Evolutionary conservation across 2,797 vertebrate species (phyloP).

Genomic region (Galagoides demidoff): DNA sequence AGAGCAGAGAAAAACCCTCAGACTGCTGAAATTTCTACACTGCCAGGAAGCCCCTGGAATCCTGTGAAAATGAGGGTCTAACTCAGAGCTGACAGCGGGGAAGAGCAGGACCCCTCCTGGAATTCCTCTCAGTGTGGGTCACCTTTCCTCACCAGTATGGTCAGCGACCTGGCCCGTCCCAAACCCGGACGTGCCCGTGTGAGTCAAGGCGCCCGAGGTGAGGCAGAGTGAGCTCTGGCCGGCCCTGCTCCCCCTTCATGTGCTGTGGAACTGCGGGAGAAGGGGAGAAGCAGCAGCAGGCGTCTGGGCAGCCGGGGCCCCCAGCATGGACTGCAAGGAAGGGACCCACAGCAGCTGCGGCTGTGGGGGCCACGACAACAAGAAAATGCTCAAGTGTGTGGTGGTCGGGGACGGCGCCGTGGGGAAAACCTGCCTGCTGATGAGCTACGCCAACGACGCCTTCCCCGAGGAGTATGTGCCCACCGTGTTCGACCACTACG

Average conservation of each 20-base stretch:
- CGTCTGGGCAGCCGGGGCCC: conserved; percentile 44
- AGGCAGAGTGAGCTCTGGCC: conserved; percentile 79
- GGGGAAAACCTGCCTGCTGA: conserved; percentile 91
- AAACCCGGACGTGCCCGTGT: conserved; percentile 73
- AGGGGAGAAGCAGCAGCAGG: conserved; percentile 73
- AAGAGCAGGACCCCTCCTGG: conserved; percentile 56
- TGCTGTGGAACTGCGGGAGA: conserved; percentile 72
- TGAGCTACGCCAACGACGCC: conserved; percentile 92
- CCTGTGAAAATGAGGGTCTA: conserved; percentile 84
- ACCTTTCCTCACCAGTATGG: conserved; percentile 79
- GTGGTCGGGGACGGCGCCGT: conserved; percentile 92
- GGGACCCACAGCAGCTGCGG: conserved; percentile 81
- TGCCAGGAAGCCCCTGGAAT: conserved; percentile 76
- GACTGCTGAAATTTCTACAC: conserved; percentile 79
- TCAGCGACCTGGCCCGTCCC: conserved; percentile 72
- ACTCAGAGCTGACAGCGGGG: conserved; percentile 60
- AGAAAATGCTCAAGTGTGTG: conserved; percentile 92
- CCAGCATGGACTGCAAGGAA: conserved; percentile 86
- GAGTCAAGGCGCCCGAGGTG: conserved; percentile 66
- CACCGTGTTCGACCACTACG: conserved; percentile 92
- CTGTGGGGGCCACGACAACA: conserved; percentile 79
- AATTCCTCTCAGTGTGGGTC: not conserved
- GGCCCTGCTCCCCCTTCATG: conserved; percentile 76
- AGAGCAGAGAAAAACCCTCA: conserved; percentile 47
- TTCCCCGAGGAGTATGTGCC: conserved; percentile 92